Base-by-base conservation (phyloP, 1,140 invertebrate genomes). In the Hirudo medicinalis region DNA sequence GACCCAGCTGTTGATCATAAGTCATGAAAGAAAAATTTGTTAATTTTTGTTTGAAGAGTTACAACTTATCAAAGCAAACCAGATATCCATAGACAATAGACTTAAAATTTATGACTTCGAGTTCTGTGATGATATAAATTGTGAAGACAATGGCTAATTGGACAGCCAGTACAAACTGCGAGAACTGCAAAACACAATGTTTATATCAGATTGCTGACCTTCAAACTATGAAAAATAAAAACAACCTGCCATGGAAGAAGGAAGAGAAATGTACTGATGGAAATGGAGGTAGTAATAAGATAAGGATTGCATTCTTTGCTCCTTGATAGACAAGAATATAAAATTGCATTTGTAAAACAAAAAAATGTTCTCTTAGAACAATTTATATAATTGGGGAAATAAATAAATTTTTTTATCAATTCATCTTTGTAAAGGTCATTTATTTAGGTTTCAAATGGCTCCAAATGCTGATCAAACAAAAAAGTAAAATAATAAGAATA, bases 241-340 rank as follows among this genome's bases (percentile, higher is more conserved):
- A 17, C 19, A 63, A 63, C 57, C 29, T 63, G 57, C 57, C 57
- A 63, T 13, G 57, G 29, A 22, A 63, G 57, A 63, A 63, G 57
- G 29, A 63, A 63, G 20, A 32, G 22, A 6, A 63, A 63, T 6
- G 57, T 63, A 25, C 11, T 63, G 57, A 63, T 32, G 15, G 57
- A 25, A 20, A 63, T 25, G 11, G 57, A 49, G 15, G 43, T 2
- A 49, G 43, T 49, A 49, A 49, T 9, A 49, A 15, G 43, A 9
- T 49, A 17, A 49, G 15, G 43, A 17, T 49, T 49, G 43, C 43
- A 49, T 49, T 49, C 43, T 15, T 49, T 49, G 43, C 43, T 49
- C 15, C 15, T 15, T 49, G 43, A 8, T 49, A 49, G 43, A 49
- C 1, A 49, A 49, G 1, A 49, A 49, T 49, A 49, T 49, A 49